Percentiles rank a stretch among this genome's conserved stretches.
phyloP scores from a whole-genome alignment of 2,888 invertebrate genomes.

The Anaspis maculata region DNA sequence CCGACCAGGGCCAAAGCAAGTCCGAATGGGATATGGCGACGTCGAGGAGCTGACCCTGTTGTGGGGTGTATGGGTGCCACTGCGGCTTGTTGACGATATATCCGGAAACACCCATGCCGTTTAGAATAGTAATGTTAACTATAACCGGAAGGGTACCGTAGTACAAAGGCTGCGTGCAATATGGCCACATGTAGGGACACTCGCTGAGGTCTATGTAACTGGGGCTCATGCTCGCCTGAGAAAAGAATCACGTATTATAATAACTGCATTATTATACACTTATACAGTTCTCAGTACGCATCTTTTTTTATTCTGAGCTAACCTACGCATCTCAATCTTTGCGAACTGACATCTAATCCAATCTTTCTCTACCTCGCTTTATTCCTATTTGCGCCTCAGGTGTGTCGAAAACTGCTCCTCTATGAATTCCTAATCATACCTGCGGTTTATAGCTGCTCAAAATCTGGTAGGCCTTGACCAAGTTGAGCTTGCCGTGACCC shows the following conservation, averaged over 20 bases:
- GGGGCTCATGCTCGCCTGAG: constrained; percentile 58
- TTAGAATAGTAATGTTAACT: constrained; percentile 88
- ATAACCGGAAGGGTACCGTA: constrained; percentile 80
- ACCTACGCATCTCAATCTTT: too few relatives aligned
- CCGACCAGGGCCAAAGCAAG: constrained; percentile 94
- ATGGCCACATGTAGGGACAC: constrained; percentile 98
- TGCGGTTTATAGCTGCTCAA: constrained; percentile 55
- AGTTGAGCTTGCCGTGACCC: constrained; percentile 89
- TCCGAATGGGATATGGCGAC: constrained; percentile 70
- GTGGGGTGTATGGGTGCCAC: constrained; percentile 85
- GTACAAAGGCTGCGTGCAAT: constrained; percentile 92
- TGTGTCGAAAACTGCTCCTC: too few relatives aligned
- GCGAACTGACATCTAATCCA: too few relatives aligned
- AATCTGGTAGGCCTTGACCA: constrained; percentile 79
- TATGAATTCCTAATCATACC: constrained; percentile 45
- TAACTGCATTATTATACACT: too few relatives aligned
- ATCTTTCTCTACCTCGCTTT: too few relatives aligned
- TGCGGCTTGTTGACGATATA: constrained; percentile 60
- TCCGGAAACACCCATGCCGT: constrained; percentile 87
- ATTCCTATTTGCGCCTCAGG: too few relatives aligned
- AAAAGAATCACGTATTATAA: constrained; percentile 14
- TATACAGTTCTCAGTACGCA: too few relatives aligned
- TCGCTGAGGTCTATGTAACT: constrained; percentile 90
- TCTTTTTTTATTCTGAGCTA: too few relatives aligned
- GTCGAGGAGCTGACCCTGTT: constrained; percentile 71